Base-by-base conservation (phyloP, 2,113 vertebrate species). In the Thunnus thynnus region DNA sequence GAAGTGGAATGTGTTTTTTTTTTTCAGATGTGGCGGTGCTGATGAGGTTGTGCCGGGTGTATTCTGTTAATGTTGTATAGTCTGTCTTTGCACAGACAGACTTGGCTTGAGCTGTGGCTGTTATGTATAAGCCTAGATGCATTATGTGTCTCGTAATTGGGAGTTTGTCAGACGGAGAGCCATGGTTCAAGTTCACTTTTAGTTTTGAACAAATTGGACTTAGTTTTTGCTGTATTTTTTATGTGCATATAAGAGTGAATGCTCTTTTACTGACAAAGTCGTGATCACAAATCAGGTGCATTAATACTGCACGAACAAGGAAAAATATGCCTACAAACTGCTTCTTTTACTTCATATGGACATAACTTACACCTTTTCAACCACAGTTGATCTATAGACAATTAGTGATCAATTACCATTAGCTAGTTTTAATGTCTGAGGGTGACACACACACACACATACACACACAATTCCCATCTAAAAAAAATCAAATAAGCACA, bases 31-130 rank as follows among this genome's bases (percentile, higher is more conserved):
- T 55, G 61, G 44, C 32, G 51, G 55, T 30, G 36, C 22, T 67
- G 32, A n/a, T 62, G 63, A 83, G 44, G 60, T 65, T 64, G 57
- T 72, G 27, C 30, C 14, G n/a, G 17, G 5, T 27, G 62, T 12
- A 0, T 32, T 64, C 46, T 32, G 20, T 54, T 71, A 16, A 51
- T 47, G 18, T 55, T 48, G 54, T 20, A 4, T 12, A 3, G 16
- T 36, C 72, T 64, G 51, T 41, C 63, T 65, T 11, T 63, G 58
- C 36, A 7, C 68, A n/a, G 62, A 54, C 27, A 62, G 17, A 41
- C 73, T 63, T 54, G 56, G 41, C 27, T 12, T 62, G 3, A 27
- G 3, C 52, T 22, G 10, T 17, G 17, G 44, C 25, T 65, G 1
- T 7, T 50, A 36, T 62, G 16, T 55, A 6, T 30, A 30, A 30